Evolutionary conservation across 2,888 invertebrate species (phyloP).

Genomic region (Lithodes maja): DNA sequence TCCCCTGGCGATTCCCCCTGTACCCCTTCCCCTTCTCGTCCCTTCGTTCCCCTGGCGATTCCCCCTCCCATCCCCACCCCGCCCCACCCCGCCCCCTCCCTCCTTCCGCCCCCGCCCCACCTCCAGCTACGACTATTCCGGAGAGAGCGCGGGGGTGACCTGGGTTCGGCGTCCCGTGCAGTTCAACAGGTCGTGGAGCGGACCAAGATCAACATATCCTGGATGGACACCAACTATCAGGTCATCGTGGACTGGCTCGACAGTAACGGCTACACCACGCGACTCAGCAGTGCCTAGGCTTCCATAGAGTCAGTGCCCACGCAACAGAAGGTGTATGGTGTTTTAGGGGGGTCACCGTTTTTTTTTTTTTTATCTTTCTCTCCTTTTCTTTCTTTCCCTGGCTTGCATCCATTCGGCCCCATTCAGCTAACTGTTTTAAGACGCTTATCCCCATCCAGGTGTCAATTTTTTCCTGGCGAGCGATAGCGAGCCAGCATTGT

Average conservation of each 20-base stretch:
- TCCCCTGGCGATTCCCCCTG: neutral
- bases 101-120: neutral
- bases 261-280: constrained; percentile 61
- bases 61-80: neutral
- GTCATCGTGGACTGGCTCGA: constrained; percentile 85
- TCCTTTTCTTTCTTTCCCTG: too few species aligned
- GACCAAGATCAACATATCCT: constrained; percentile 86
- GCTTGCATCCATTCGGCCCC: too few species aligned
- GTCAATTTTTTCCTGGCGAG: too few species aligned
- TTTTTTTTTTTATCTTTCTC: too few species aligned
- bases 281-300: constrained; percentile 43
- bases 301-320: neutral
- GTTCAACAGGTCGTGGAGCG: constrained; percentile 88
- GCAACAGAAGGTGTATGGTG: too few species aligned
- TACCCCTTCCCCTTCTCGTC: constrained; percentile 3
- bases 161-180: constrained; percentile 84
- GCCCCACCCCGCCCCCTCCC: neutral
- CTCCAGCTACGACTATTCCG: constrained; percentile 82
- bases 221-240: constrained; percentile 86
- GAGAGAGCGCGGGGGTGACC: constrained; percentile 80
- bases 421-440: too few species aligned
- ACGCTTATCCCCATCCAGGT: too few species aligned
- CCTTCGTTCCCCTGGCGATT: neutral
- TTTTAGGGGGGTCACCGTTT: too few species aligned
- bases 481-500: too few species aligned